phyloP scores from a whole-genome alignment of 2,797 vertebrate genomes.

The Ficedula albicollis region DNA sequence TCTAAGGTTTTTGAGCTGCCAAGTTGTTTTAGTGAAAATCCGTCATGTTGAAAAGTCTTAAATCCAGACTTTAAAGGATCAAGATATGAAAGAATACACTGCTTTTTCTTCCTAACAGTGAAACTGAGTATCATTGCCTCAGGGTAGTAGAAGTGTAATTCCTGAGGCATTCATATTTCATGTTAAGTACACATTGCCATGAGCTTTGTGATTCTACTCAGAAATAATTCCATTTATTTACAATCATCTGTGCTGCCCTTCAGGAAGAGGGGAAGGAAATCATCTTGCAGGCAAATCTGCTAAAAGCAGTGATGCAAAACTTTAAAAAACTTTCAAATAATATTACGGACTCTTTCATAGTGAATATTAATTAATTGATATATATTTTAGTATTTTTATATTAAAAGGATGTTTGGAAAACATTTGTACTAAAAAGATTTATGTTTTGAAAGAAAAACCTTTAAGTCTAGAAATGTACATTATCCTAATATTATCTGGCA shows the following conservation, averaged over 20 bases:
- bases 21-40: constrained; percentile 25
- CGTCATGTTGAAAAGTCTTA: constrained; percentile 33
- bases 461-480: background rate
- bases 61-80: constrained; percentile 41
- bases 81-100: constrained; percentile 2
- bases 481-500: background rate
- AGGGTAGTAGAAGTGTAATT: background rate
- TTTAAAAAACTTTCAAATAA: background rate
- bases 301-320: background rate
- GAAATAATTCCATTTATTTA: constrained; percentile 31
- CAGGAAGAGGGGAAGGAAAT: background rate
- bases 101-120: background rate
- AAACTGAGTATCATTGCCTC: background rate
- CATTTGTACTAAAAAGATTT: background rate
- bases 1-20: constrained; percentile 4
- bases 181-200: background rate
- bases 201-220: constrained; percentile 28
- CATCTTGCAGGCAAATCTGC: background rate
- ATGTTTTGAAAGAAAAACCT: background rate
- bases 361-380: background rate
- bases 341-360: background rate
- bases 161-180: background rate
- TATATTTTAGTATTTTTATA: background rate
- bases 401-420: background rate
- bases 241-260: background rate